These are phyloP conservation scores for Rhabdomys pumilio DNA, from an alignment of 2,797 vertebrate genomes.

Conservation along the genomic window DNA sequence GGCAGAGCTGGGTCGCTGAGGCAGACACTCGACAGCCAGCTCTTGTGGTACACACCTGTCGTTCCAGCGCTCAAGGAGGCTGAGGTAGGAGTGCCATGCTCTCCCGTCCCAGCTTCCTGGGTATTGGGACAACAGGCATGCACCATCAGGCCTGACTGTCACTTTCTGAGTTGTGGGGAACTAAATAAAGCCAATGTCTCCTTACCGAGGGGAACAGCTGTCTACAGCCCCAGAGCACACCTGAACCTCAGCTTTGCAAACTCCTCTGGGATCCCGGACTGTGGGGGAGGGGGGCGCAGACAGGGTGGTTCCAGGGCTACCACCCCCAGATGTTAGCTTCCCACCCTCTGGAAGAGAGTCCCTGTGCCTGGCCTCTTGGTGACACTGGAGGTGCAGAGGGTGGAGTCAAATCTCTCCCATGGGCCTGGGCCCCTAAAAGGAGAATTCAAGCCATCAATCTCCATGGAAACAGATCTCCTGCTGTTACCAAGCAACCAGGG, in stretches of 20 bases:
- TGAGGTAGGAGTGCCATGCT: background rate
- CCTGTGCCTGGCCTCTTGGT: background rate
- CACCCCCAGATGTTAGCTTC: background rate
- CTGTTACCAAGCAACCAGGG: slow-evolving; percentile 64
- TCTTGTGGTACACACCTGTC: background rate
- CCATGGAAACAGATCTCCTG: slow-evolving; percentile 26
- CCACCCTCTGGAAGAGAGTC: background rate
- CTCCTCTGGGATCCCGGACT: background rate
- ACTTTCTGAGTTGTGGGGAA: background rate
- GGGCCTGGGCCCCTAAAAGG: background rate
- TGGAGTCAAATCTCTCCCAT: background rate
- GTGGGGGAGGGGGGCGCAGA: background rate
- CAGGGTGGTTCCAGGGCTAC: background rate
- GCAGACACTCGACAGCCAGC: background rate
- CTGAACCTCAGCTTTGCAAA: background rate
- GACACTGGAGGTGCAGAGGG: background rate
- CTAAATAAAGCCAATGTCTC: background rate
- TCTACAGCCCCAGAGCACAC: background rate
- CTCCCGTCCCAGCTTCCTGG: background rate
- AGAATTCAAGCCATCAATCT: background rate
- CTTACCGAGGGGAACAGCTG: accelerated
- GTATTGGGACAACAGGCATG: background rate
- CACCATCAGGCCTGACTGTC: background rate
- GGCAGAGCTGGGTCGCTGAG: background rate
- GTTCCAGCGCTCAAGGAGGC: background rate